Percentiles rank a stretch among this genome's conserved stretches.
These are phyloP conservation scores for Gambusia holbrooki DNA, from an alignment of 2,113 vertebrate species.

Conservation along the genomic window DNA sequence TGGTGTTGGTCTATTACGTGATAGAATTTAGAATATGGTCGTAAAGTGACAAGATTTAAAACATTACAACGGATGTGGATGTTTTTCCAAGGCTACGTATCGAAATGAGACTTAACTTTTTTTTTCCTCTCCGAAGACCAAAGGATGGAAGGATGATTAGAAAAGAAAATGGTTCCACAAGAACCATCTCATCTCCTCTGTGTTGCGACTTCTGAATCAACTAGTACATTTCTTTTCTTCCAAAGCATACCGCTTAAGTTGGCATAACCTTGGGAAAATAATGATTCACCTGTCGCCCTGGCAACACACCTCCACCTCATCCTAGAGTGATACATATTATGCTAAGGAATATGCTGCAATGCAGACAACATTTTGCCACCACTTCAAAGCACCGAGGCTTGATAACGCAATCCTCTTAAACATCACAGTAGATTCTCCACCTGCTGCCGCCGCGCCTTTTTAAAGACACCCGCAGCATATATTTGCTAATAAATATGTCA, in stretches of 20 bases:
- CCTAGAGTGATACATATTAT: not conserved
- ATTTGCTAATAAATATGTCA: not conserved
- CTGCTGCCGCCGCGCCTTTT: not conserved
- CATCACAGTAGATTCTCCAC: not conserved
- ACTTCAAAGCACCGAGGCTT: not conserved
- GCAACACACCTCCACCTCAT: slow-evolving; percentile 41
- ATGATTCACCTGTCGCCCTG: slow-evolving; percentile 11
- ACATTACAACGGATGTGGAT: not conserved
- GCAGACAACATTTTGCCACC: not conserved
- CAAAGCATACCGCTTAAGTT: slow-evolving; percentile 2
- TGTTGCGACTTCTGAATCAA: not conserved
- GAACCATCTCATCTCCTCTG: not conserved
- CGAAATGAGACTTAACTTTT: not conserved
- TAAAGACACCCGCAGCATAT: not conserved
- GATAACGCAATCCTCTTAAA: not conserved
- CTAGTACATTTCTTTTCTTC: not conserved
- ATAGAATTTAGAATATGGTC: too few relatives aligned
- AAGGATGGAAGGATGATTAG: too few relatives aligned
- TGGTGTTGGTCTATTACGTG: too few relatives aligned
- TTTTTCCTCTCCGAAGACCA: too few relatives aligned
- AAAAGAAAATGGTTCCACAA: not conserved
- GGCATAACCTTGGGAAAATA: slow-evolving; percentile 20
- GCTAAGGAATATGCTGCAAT: slow-evolving; percentile 12
- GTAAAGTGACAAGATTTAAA: too few relatives aligned
- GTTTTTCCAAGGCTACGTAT: not conserved